phyloP scores from a whole-genome alignment of 2,797 vertebrate genomes.

The Psittacula derbiana region DNA sequence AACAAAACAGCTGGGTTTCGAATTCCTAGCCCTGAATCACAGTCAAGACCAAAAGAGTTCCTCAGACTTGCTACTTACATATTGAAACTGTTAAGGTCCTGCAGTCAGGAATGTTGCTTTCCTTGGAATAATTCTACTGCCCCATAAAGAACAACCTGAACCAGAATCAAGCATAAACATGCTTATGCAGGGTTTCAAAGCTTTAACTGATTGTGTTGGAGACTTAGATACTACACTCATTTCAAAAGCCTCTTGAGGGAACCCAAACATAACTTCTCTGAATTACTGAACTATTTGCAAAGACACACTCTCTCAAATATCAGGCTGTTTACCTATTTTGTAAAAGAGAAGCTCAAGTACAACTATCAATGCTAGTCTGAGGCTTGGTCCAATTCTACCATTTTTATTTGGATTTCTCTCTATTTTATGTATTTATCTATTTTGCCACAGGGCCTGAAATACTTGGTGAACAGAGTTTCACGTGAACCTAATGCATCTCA shows the following conservation, averaged over 20 bases:
- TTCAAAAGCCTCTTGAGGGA: neutral
- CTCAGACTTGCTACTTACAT: neutral
- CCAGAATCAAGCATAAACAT: neutral
- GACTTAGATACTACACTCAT: neutral
- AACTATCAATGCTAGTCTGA: neutral
- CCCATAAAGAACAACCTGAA: neutral
- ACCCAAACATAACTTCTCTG: neutral
- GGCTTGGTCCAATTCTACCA: neutral
- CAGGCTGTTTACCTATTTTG: neutral
- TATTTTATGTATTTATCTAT: neutral
- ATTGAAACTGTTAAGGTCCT: neutral
- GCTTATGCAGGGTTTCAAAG: neutral
- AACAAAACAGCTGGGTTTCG: neutral
- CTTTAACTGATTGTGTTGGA: neutral
- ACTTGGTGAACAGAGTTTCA: neutral
- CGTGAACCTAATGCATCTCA: neutral
- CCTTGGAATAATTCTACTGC: neutral
- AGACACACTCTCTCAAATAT: neutral
- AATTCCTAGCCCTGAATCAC: neutral
- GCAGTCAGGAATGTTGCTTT: neutral
- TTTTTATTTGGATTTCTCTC: neutral
- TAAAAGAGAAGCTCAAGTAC: neutral
- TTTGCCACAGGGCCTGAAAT: neutral
- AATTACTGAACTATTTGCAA: neutral
- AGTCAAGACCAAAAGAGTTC: neutral